Conservation (phyloP, 2,797 vertebrate species). For the Anisognathus igniventris region DNA sequence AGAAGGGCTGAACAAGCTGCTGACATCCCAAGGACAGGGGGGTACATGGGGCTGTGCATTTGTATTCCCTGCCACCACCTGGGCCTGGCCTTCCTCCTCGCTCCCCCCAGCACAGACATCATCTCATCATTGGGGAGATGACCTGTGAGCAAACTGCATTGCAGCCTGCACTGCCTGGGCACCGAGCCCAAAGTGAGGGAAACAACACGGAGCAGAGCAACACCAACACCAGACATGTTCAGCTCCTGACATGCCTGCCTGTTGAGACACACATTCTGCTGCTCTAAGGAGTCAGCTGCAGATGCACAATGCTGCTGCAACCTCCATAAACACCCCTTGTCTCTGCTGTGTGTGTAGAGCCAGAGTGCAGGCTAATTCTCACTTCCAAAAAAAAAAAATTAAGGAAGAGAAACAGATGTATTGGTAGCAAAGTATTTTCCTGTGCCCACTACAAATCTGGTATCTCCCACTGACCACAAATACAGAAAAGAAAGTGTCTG, state of each 20-base stretch:
- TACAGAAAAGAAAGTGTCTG: not conserved
- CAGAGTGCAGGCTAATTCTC: not conserved
- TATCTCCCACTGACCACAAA: not conserved
- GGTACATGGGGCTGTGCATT: not conserved
- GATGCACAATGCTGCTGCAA: not conserved
- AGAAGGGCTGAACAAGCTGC: not conserved
- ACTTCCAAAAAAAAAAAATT: not conserved
- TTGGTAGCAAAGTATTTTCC: not conserved
- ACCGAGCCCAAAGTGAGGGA: not conserved
- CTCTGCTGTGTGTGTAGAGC: not conserved
- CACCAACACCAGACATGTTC: not conserved
- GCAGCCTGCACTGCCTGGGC: not conserved
- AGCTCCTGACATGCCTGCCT: not conserved
- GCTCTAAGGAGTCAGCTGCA: not conserved
- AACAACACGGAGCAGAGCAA: not conserved
- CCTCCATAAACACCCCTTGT: not conserved
- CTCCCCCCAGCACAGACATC: conserved; percentile 1
- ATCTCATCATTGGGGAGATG: not conserved
- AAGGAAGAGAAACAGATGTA: not conserved
- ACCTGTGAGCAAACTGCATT: not conserved
- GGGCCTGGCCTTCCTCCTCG: not conserved
- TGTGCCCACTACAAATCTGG: not conserved
- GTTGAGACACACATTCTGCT: not conserved
- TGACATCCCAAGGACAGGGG: not conserved
- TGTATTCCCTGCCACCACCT: not conserved